These are phyloP conservation scores for Cotesia chilonis DNA, from an alignment of 1,140 invertebrate species.

Conservation along the genomic window DNA sequence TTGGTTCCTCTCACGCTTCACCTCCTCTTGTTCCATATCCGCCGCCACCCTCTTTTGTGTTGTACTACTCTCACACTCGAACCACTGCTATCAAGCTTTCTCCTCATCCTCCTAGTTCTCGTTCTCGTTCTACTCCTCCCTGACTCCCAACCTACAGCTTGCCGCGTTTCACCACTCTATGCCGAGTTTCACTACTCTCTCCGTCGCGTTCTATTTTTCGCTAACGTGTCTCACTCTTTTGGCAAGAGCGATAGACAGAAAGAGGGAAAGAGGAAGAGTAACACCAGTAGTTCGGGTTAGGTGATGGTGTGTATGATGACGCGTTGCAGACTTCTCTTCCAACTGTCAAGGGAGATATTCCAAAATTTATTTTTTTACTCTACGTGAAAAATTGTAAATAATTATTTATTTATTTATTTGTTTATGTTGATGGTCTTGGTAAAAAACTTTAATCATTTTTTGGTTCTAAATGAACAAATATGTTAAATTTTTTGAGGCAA, in stretches of 20 bases:
- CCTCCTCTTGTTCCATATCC: not conserved
- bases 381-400: too few species aligned
- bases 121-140: not conserved
- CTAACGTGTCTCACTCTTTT: not conserved
- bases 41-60: not conserved
- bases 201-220: not conserved
- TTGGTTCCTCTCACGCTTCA: slow-evolving; percentile 12
- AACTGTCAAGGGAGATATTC: too few species aligned
- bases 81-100: not conserved
- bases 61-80: not conserved
- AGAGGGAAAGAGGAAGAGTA: too few species aligned
- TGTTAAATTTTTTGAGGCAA: too few species aligned
- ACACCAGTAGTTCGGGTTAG: too few species aligned
- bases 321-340: too few species aligned
- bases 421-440: too few species aligned
- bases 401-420: too few species aligned
- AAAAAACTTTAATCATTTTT: too few species aligned
- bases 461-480: too few species aligned
- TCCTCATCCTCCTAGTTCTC: not conserved
- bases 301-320: too few species aligned
- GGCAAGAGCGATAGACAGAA: not conserved
- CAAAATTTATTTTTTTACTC: too few species aligned
- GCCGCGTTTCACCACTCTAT: not conserved
- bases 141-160: slow-evolving; percentile 13
- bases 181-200: not conserved